These are phyloP conservation scores for Dolomedes plantarius DNA, from an alignment of 2,888 invertebrate species.

Conservation along the genomic window DNA sequence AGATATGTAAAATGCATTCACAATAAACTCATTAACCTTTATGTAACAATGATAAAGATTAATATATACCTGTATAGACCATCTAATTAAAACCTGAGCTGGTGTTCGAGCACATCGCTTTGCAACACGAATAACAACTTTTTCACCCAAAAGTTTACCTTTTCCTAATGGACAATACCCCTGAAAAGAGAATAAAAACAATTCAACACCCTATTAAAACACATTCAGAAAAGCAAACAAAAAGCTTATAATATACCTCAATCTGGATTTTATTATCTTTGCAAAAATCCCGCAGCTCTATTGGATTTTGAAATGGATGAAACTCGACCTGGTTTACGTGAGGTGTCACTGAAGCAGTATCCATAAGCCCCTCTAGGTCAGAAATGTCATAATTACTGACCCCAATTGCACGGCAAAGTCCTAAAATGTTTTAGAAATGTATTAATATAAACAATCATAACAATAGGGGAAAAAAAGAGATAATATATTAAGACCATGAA, in stretches of 20 bases:
- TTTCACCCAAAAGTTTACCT: slow-evolving; percentile 75
- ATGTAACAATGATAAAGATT: too few species aligned
- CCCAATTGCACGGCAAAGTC: slow-evolving; percentile 76
- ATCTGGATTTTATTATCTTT: slow-evolving; percentile 75
- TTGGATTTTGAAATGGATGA: slow-evolving; percentile 77
- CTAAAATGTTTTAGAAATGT: slow-evolving; percentile 68
- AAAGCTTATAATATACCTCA: slow-evolving; percentile 74
- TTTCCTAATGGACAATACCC: slow-evolving; percentile 78
- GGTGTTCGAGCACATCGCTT: slow-evolving; percentile 74
- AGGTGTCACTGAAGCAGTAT: slow-evolving; percentile 75
- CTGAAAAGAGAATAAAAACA: slow-evolving; percentile 71
- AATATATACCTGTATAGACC: slow-evolving; percentile 75
- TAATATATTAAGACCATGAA: too few species aligned
- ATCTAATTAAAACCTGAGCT: slow-evolving; percentile 77
- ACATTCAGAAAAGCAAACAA: not conserved
- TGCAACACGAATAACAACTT: slow-evolving; percentile 75
- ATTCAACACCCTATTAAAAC: not conserved
- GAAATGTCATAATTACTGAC: slow-evolving; percentile 76
- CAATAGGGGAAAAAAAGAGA: too few species aligned
- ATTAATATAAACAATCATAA: too few species aligned
- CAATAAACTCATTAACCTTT: too few species aligned
- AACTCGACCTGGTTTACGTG: slow-evolving; percentile 77
- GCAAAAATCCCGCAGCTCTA: slow-evolving; percentile 75
- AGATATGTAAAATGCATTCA: too few species aligned
- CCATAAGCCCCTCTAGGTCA: slow-evolving; percentile 75